Base-by-base conservation (phyloP, 2,797 vertebrate species). In the Perodicticus potto region DNA sequence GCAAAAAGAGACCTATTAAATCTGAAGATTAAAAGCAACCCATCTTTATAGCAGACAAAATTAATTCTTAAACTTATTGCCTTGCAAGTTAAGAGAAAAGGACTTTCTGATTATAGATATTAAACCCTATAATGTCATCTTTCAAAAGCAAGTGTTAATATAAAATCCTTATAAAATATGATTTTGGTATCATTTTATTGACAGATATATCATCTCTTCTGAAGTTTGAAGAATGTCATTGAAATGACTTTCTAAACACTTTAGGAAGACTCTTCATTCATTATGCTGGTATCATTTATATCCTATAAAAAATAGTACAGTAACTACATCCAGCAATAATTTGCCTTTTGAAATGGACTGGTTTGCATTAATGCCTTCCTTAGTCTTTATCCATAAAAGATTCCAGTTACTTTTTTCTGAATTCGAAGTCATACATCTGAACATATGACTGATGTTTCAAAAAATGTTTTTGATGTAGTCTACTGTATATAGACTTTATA, bases 41-140 rank as follows among this genome's bases (percentile, higher is more conserved):
- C 86, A 92, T 81, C 92, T 97, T 97, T 97, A 97, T 96, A 95
- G 87, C 95, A 96, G 97, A 77, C 74, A 84, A 95, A 97, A 97
- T 97, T 97, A 97, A 97, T 97, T 97, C 97, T 97, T 97, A 97
- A 96, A 96, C 96, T 96, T 97, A 97, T 91, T 97, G 96, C 97
- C 59, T 97, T 97, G 85, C 85, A 96, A 96, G 97, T 96, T 97
- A 97, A 93, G 94, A 96, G 96, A 92, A 96, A 96, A 97, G 96
- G 95, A 96, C 89, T 95, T 93, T 97, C 91, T 97, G 97, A 97
- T 97, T 97, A 96, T 89, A 96, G 96, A 96, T 97, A 97, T 97
- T 96, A 96, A 97, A 93, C 65, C 65, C 13, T 95, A 86, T 97
- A 97, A 98, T 98, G 96, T 97, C 97, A 97, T 96, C 93, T 91